Evolutionary conservation across 2,113 vertebrate species (phyloP).

Genomic region (Scomber japonicus): DNA sequence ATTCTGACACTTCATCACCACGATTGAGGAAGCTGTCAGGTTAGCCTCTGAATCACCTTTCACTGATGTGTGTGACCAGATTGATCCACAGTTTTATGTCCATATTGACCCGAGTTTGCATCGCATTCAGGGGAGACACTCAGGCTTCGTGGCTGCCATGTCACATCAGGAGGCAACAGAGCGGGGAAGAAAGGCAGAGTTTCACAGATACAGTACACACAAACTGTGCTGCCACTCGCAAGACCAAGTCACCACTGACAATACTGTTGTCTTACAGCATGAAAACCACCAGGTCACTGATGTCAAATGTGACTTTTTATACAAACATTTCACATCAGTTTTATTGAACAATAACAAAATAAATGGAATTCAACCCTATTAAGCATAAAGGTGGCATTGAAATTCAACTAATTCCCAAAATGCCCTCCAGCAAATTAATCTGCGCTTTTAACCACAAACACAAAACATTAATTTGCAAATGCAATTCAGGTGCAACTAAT

Average conservation of each 20-base stretch:
- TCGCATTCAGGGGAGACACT: slow-evolving; percentile 51
- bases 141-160: slow-evolving; percentile 33
- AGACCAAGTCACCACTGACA: slow-evolving; percentile 11
- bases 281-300: slow-evolving; percentile 5
- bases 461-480: neutral
- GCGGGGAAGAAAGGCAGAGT: slow-evolving; percentile 23
- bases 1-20: slow-evolving; percentile 57
- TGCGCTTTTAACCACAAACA: neutral
- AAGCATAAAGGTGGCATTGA: neutral
- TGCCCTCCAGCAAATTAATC: slow-evolving; percentile 1
- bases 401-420: slow-evolving; percentile 3
- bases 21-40: slow-evolving; percentile 48
- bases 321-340: neutral
- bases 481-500: neutral
- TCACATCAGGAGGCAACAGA: slow-evolving; percentile 42
- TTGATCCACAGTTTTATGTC: slow-evolving; percentile 43
- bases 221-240: slow-evolving; percentile 21
- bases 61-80: slow-evolving; percentile 47
- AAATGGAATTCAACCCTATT: too few species aligned
- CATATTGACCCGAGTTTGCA: slow-evolving; percentile 28
- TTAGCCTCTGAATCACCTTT: slow-evolving; percentile 58
- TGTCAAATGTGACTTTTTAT: too few species aligned
- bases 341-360: neutral
- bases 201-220: slow-evolving; percentile 20
- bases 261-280: neutral